These are phyloP conservation scores for Corythaeola cristata DNA, from an alignment of 2,113 vertebrate species.

Conservation along the genomic window DNA sequence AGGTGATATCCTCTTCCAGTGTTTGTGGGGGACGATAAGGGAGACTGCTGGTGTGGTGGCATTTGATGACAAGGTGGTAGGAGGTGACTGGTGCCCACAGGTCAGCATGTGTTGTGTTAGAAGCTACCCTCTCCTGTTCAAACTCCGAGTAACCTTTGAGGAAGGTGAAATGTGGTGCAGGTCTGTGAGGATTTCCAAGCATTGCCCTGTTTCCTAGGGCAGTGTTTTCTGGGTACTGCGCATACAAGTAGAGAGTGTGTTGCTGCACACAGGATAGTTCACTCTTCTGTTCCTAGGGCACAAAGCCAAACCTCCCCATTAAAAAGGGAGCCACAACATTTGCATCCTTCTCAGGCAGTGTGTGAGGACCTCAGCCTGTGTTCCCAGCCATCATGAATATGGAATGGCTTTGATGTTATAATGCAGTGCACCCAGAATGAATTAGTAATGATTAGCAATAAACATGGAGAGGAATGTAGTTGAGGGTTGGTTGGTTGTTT, in stretches of 20 bases:
- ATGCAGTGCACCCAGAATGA: background rate
- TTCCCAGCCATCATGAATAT: background rate
- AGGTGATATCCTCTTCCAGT: background rate
- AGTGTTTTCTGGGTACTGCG: background rate
- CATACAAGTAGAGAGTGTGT: background rate
- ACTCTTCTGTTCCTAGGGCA: background rate
- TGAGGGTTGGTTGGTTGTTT: background rate
- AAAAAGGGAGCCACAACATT: background rate
- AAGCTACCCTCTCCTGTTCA: background rate
- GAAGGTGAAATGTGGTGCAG: background rate
- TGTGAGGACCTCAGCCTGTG: background rate
- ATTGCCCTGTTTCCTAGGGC: background rate
- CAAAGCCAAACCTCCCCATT: background rate
- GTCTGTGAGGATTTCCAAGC: background rate
- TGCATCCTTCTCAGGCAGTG: background rate
- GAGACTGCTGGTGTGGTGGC: background rate
- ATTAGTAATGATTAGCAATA: background rate
- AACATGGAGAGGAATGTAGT: background rate
- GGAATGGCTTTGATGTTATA: background rate
- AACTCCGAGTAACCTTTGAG: background rate
- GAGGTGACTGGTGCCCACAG: background rate
- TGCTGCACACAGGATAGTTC: background rate
- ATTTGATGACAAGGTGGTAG: background rate
- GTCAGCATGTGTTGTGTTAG: fast-evolving
- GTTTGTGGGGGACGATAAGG: background rate